Evolutionary conservation across 2,797 vertebrate genomes (phyloP), one percentile per base, ranked within the genome.

Genomic region (Thunnus albacares): DNA sequence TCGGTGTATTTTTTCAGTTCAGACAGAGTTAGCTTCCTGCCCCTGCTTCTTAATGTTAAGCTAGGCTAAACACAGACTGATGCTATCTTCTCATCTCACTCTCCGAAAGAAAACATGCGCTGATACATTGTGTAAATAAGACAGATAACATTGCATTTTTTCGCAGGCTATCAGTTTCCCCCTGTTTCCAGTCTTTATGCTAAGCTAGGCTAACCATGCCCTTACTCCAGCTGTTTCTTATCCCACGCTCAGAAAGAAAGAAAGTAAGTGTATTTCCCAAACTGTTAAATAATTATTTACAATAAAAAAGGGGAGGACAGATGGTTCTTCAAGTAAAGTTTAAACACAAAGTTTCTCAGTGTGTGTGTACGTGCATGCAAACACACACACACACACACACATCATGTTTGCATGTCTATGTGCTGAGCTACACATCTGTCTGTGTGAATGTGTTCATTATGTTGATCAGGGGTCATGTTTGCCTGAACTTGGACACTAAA

Each of bases 401-500:
- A 58, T 13, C 22, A 9, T 38, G 52, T 43, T 55, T 71, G 60
- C 5, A 1, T 45, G 14, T 72, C 55, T 80, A 63, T 41, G 33
- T 82, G 85, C 33, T 0, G 4, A 66, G 47, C 60, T 14, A 41
- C 60, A 53, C 80, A 87, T 87, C 84, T 88, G 87, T 77, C 75
- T 75, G 73, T 58, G 82, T 86, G 82, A 87, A 89, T 81, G 79
- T 84, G 83, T 87, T 93, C 91, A 93, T 94, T 93, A 92, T 85
- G 89, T 80, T 86, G 88, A 91, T 93, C 88, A 66, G 84, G 85
- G 93, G 93, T 94, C 94, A 92, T 91, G 92, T 95, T 94, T 92
- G 87, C 58, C 1, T 93, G 93, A 95, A 94, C 94, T 90, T 58
- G 76, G 86, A 63, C 89, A 92, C 93, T 94, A 95, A 95, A 95